phyloP scores from a whole-genome alignment of 2,113 vertebrate genomes.

The Ovis canadensis region DNA sequence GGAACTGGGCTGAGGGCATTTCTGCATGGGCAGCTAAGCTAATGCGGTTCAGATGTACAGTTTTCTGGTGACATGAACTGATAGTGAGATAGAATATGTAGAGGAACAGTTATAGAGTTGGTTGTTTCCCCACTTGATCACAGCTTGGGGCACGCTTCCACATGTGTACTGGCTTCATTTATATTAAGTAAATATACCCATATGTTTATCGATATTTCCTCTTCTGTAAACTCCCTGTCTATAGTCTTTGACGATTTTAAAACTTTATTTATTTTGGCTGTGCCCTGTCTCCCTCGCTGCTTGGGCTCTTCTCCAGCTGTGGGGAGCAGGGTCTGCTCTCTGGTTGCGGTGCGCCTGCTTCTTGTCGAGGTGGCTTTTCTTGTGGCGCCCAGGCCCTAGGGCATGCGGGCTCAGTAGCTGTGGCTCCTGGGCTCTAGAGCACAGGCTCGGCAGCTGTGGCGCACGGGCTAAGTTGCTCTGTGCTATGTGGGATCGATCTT shows the following conservation, averaged over 20 bases:
- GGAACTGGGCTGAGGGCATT: not conserved
- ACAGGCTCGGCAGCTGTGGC: not conserved
- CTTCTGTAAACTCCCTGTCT: not conserved
- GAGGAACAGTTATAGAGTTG: not conserved
- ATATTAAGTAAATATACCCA: not conserved
- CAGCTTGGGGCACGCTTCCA: not conserved
- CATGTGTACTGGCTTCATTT: not conserved
- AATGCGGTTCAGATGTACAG: not conserved
- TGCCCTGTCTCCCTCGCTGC: not conserved
- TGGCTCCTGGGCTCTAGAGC: not conserved
- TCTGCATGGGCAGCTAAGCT: not conserved
- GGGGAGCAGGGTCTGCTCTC: not conserved
- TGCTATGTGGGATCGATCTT: not conserved
- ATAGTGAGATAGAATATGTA: not conserved
- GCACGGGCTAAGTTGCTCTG: not conserved
- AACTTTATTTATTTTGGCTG: not conserved
- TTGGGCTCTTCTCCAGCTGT: not conserved
- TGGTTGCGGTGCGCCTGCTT: not conserved
- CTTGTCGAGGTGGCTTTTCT: not conserved
- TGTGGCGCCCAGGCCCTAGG: not conserved
- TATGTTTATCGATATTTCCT: not conserved
- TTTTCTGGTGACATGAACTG: not conserved
- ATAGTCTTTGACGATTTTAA: not conserved
- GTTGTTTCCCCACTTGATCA: not conserved
- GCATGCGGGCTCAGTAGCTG: not conserved